phyloP scores from a whole-genome alignment of 2,797 vertebrate species.

The Zenarchopterus dispar region DNA sequence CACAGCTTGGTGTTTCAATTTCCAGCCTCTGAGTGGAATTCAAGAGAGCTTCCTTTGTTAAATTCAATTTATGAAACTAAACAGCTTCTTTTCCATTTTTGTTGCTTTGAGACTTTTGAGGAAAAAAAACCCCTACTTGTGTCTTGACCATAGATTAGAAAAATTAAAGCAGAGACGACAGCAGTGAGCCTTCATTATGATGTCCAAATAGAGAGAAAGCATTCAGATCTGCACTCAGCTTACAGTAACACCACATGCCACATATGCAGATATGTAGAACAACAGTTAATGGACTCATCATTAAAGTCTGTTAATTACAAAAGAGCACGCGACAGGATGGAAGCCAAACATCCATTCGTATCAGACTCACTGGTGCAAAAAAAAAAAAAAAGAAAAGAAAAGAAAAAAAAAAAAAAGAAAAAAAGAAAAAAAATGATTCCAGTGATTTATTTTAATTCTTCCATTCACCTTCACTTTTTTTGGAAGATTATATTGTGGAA shows the following conservation, averaged over 20 bases:
- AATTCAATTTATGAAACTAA: background rate
- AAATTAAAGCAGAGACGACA: background rate
- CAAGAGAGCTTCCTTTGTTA: background rate
- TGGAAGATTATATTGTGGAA: slow-evolving; percentile 30
- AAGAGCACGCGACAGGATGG: slow-evolving; percentile 26
- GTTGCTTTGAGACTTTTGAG: background rate
- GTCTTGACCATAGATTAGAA: background rate
- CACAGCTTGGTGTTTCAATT: slow-evolving; percentile 20
- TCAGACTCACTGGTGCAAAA: slow-evolving; percentile 26
- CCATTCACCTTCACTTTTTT: slow-evolving; percentile 23
- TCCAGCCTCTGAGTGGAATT: background rate
- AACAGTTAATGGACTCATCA: slow-evolving; percentile 15
- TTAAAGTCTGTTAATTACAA: slow-evolving; percentile 18
- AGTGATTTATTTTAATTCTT: slow-evolving; percentile 22
- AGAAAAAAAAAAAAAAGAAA: slow-evolving; percentile 12
- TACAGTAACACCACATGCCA: slow-evolving; percentile 6
- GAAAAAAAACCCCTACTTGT: background rate
- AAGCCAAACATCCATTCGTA: slow-evolving; percentile 17
- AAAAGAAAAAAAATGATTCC: slow-evolving; percentile 20
- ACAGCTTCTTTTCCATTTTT: background rate
- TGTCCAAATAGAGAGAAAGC: slow-evolving; percentile 7
- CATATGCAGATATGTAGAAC: background rate
- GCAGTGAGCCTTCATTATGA: background rate
- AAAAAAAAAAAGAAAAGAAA: slow-evolving; percentile 8
- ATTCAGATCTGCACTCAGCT: slow-evolving; percentile 1